Evolutionary conservation across 2,113 vertebrate genomes (phyloP), one percentile per base, ranked within the genome.

Genomic region (Siniperca chuatsi): DNA sequence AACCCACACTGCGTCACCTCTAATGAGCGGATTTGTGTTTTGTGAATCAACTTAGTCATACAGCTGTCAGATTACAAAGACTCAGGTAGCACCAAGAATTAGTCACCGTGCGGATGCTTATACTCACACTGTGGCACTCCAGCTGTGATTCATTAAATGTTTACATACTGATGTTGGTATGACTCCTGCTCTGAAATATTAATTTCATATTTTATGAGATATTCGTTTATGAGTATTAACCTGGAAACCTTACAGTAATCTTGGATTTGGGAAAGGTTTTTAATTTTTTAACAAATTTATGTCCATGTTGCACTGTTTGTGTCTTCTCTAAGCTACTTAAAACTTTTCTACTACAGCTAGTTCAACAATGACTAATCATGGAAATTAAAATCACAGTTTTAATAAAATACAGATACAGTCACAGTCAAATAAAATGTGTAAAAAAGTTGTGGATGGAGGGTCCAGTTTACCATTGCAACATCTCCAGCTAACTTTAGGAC

Each of bases 1-100:
- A 88, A 84, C 9, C 40, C 8, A 23, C 70, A 23, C 60, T 5
- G 66, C 57, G 48, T 82, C 86, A 60, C 78, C 40, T 87, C 61
- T 82, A 86, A 86, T 82, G 84, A 87, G 68, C 21, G 10, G 80
- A 90, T 90, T 92, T 84, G 78, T 29, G 81, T 78, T 82, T 82
- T 16, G 64, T 25, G 65, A 82, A 82, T 88, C 83, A 44, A 76
- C 54, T 73, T 76, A 62, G 67, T 88, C 64, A 12, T 29, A 57
- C 20, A 44, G 78, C 75, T 85, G 86, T 92, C 91, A 78, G 82
- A 89, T 88, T 85, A 88, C 73, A 81, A 60, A 82, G 35, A 66
- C 33, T 79, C 79, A 76, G 70, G 74, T 77, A 74, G 68, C 70
- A 48, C 13, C 16, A 3, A 65, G 82, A 79, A 83, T 90, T 70